A percentile compares a stretch with the other conserved stretches of the same genome.
These are phyloP conservation scores for Phlogophora meticulosa DNA, from an alignment of 2,888 invertebrate genomes.

Conservation along the genomic window DNA sequence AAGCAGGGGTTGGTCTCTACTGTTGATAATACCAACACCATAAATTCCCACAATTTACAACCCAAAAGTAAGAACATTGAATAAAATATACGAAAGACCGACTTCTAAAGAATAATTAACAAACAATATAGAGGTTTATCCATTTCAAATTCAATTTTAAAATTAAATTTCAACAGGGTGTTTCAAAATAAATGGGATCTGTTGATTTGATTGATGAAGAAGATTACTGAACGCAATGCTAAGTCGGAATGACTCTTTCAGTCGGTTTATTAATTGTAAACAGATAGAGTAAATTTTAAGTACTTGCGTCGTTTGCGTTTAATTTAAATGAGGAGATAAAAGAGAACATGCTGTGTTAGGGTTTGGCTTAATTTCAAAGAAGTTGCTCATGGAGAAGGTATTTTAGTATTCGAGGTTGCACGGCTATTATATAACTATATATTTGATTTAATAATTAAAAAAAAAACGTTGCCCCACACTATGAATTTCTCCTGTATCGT, in stretches of 20 bases:
- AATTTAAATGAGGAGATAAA: conserved; percentile 39
- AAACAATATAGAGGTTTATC: conserved; percentile 38
- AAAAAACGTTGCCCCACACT: no score
- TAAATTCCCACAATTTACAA: conserved; percentile 4
- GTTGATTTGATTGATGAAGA: conserved; percentile 63
- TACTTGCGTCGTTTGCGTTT: conserved; percentile 33
- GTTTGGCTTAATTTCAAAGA: conserved; percentile 9
- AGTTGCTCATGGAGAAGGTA: conserved; percentile 1
- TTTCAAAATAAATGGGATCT: conserved; percentile 55
- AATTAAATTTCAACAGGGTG: conserved; percentile 44
- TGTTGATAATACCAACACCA: background rate
- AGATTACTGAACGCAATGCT: conserved; percentile 47
- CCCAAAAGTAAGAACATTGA: conserved; percentile 13
- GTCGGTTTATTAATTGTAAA: conserved; percentile 38
- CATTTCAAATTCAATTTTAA: conserved; percentile 55
- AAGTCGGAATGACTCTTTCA: conserved; percentile 42
- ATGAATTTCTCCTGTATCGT: no score
- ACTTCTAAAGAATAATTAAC: conserved; percentile 40
- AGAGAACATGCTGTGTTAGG: conserved; percentile 29
- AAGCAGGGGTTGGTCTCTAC: background rate
- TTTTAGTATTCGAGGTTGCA: background rate
- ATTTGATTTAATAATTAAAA: no score
- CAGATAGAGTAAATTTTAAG: conserved; percentile 30
- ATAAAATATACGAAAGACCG: conserved; percentile 16
- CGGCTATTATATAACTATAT: no score